phyloP scores from a whole-genome alignment of 1,140 invertebrate genomes.

The Antheraea mylitta region DNA sequence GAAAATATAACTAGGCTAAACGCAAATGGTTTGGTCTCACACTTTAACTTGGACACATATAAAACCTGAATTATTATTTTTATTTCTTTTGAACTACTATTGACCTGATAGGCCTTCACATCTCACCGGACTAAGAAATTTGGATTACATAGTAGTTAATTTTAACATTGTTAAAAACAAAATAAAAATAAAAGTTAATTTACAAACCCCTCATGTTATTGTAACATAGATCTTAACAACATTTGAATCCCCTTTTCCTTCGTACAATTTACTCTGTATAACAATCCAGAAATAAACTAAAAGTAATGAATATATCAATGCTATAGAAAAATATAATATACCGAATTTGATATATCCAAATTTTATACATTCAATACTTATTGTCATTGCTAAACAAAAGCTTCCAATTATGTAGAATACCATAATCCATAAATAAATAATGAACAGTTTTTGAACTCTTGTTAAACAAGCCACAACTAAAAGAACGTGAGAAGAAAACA shows the following conservation, averaged over 20 bases:
- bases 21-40: too few relatives aligned
- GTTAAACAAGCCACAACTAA: conserved; percentile 19
- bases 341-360: conserved; percentile 13
- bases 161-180: too few relatives aligned
- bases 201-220: not conserved
- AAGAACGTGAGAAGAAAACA: conserved; percentile 19
- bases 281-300: conserved; percentile 30
- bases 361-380: conserved; percentile 19
- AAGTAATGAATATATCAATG: conserved; percentile 18
- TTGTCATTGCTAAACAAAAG: conserved; percentile 14
- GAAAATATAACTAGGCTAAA: too few relatives aligned
- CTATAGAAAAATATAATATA: conserved; percentile 7
- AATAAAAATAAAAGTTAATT: too few relatives aligned
- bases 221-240: conserved; percentile 28
- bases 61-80: too few relatives aligned
- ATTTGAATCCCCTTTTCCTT: conserved; percentile 17
- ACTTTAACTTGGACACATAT: too few relatives aligned
- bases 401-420: conserved; percentile 20
- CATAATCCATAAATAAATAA: conserved; percentile 21
- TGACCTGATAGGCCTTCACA: too few relatives aligned
- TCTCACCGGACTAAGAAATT: too few relatives aligned
- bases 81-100: too few relatives aligned
- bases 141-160: too few relatives aligned
- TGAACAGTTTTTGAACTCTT: conserved; percentile 16
- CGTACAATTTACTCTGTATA: conserved; percentile 18